These are phyloP conservation scores for Neocrepidodera transversa DNA, from an alignment of 2,888 invertebrate genomes.

Conservation along the genomic window DNA sequence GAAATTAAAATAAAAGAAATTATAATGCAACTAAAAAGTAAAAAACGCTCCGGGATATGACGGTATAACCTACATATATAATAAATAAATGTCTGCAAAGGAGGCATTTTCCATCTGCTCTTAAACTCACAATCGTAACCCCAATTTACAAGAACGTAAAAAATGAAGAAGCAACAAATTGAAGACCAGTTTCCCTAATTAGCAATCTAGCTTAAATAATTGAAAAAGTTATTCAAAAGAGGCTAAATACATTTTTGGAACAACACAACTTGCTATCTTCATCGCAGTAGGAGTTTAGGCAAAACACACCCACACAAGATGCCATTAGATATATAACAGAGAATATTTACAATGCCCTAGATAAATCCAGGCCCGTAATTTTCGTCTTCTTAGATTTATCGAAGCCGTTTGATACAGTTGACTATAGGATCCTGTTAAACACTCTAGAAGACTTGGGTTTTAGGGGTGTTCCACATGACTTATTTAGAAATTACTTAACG, in stretches of 20 bases:
- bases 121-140: constrained; percentile 8
- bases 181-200: constrained; percentile 3
- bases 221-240: constrained; percentile 1
- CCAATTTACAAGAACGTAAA: constrained; percentile 13
- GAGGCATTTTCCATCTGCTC: constrained; percentile 3
- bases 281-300: not conserved
- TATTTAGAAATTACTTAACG: not conserved
- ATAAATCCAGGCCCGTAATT: not conserved
- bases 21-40: constrained; percentile 11
- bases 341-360: not conserved
- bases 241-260: constrained; percentile 3
- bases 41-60: constrained; percentile 13
- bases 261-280: not conserved
- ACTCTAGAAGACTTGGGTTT: not conserved
- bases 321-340: not conserved
- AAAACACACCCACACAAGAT: not conserved
- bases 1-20: not conserved
- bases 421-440: not conserved
- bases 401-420: constrained; percentile 2
- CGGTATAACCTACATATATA: not conserved
- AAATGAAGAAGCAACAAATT: constrained; percentile 2
- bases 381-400: not conserved
- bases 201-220: not conserved
- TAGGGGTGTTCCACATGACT: not conserved
- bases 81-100: constrained; percentile 6